A percentile compares a stretch with the other conserved stretches of the same genome.
Conservation (phyloP, 2,888 invertebrate genomes). For the Tenthredo amoena region DNA sequence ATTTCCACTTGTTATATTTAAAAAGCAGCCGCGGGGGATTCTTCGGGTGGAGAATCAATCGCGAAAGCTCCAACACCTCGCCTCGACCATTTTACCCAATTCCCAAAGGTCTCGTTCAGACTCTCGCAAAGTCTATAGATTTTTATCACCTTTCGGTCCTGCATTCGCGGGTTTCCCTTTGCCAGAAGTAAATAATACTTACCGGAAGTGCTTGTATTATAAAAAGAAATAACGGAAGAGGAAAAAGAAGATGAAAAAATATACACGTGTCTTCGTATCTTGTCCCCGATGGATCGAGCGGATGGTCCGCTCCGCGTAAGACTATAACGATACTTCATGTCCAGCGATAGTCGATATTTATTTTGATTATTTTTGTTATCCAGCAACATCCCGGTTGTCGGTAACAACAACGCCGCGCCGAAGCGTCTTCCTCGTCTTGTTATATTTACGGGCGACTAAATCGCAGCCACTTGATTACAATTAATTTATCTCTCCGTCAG, state of each 20-base stretch:
- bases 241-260: background rate
- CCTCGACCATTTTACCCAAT: background rate
- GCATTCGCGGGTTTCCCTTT: background rate
- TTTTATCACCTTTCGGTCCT: background rate
- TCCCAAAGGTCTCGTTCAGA: background rate
- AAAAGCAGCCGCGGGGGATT: background rate
- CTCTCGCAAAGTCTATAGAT: background rate
- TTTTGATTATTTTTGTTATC: background rate
- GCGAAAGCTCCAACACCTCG: background rate
- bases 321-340: slow-evolving; percentile 2
- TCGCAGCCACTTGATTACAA: slow-evolving; percentile 1
- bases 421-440: background rate
- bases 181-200: background rate
- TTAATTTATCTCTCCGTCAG: slow-evolving; percentile 12
- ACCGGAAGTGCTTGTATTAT: background rate
- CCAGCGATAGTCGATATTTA: background rate
- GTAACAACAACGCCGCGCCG: background rate
- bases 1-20: background rate
- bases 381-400: background rate
- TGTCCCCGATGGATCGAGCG: background rate
- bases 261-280: background rate
- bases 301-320: background rate
- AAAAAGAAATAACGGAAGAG: background rate
- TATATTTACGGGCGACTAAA: slow-evolving; percentile 11
- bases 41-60: background rate